Evolutionary conservation across 2,797 vertebrate genomes (phyloP), one percentile per base, ranked within the genome.

Genomic region (Trachurus trachurus): DNA sequence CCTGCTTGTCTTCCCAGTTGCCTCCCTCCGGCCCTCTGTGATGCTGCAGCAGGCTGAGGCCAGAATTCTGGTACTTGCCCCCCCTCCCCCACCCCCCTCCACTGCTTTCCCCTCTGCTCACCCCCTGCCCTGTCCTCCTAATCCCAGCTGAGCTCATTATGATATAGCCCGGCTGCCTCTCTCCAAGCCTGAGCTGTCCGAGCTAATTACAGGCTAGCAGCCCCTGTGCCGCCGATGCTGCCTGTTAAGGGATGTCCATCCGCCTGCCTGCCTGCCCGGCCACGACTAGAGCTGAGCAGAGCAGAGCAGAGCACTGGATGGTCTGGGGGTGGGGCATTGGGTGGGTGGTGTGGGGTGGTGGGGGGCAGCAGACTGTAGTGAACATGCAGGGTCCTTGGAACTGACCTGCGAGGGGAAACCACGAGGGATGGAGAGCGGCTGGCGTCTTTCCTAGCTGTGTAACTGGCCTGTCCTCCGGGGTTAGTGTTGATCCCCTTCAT

Each of bases 121-220:
- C 96, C 96, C 96, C 96, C 96, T 97, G 97, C 97, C 96, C 97
- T 99, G 98, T 99, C 98, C 98, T 98, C 96, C 97, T 99, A 99
- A 99, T 99, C 98, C 98, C 98, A 99, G 96, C 96, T 99, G 98
- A 98, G 97, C 98, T 99, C 98, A 99, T 99, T 99, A 99, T 97
- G 96, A 97, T 98, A 97, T 98, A 98, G 98, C 97, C 98, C 95
- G 96, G 94, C 97, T 98, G 97, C 98, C 96, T 95, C 96, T 97
- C 96, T 96, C 96, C 94, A 96, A 98, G 97, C 96, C 96, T 95
- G 97, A 97, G 97, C 97, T 99, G 98, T 99, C 98, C 96, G 95
- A 97, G 97, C 97, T 99, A 99, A 99, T 99, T 99, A 99, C 97
- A 96, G 95, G 96, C 94, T 96, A 97, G 97, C 96, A 97, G 96